Evolutionary conservation across 2,797 vertebrate genomes (phyloP).

Genomic region (Siniperca scherzeri): DNA sequence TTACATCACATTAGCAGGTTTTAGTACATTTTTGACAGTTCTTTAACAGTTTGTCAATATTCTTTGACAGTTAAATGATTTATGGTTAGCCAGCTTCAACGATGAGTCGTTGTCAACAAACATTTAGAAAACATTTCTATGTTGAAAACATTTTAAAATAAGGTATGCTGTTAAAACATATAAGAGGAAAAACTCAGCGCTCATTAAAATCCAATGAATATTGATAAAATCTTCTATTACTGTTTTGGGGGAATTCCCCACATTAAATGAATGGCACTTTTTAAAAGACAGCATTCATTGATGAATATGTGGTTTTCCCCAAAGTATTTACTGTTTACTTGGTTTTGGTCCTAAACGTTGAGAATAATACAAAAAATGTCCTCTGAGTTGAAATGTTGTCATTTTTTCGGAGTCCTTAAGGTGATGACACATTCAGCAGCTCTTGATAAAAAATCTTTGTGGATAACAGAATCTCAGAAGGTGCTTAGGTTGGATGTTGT

Average conservation of each 20-base stretch:
- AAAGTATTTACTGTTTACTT: slow-evolving; percentile 4
- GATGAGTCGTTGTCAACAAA: not conserved
- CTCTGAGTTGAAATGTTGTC: not conserved
- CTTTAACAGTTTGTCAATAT: not conserved
- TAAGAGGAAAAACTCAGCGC: not conserved
- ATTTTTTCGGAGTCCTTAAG: not conserved
- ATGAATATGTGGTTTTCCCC: slow-evolving; percentile 1
- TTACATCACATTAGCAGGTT: slow-evolving; percentile 53
- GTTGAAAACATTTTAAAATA: slow-evolving; percentile 19
- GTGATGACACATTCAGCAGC: slow-evolving; percentile 8
- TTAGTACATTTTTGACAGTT: slow-evolving; percentile 14
- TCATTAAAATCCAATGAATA: slow-evolving; percentile 7
- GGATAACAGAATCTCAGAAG: not conserved
- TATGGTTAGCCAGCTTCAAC: not conserved
- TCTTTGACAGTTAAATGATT: slow-evolving; percentile 5
- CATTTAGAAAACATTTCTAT: slow-evolving; percentile 4
- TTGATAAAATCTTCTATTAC: not conserved
- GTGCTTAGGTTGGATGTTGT: not conserved
- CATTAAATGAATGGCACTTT: slow-evolving; percentile 6
- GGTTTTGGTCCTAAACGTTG: slow-evolving; percentile 13
- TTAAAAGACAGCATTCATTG: not conserved
- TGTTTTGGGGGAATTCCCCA: not conserved
- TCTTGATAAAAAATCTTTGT: not conserved
- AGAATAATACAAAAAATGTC: slow-evolving; percentile 1
- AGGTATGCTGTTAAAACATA: not conserved